Evolutionary conservation across 1,140 invertebrate genomes (phyloP).

Genomic region (Drosophila mayri): DNA sequence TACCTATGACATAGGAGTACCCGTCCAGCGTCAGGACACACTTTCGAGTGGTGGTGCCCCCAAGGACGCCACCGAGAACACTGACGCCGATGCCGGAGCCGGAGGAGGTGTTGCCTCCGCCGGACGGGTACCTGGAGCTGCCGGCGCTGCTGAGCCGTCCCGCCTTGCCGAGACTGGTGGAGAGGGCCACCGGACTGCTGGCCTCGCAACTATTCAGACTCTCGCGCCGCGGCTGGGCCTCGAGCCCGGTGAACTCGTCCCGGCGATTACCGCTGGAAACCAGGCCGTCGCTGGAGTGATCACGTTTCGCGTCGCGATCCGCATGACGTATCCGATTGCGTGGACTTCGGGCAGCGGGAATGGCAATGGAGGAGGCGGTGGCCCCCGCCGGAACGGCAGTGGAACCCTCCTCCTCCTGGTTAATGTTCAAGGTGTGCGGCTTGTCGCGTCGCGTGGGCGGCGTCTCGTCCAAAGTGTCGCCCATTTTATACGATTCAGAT

Average conservation of each 20-base stretch:
- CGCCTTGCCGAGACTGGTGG: constrained; percentile 28
- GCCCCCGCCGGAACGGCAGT: constrained; percentile 1
- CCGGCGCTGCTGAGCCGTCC: constrained; percentile 24
- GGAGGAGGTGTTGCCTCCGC: constrained; percentile 57
- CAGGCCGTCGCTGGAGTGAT: constrained; percentile 73
- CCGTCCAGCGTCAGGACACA: constrained; percentile 92
- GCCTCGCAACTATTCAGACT: constrained; percentile 70
- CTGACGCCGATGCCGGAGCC: constrained; percentile 63
- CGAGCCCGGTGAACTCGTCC: constrained; percentile 68
- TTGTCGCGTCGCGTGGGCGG: constrained; percentile 74
- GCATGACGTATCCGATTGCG: constrained; percentile 46
- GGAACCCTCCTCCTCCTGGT: constrained; percentile 46
- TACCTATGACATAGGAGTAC: constrained; percentile 93
- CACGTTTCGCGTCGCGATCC: constrained; percentile 59
- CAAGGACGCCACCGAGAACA: constrained; percentile 36
- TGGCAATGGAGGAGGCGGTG: constrained; percentile 4
- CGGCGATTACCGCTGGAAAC: constrained; percentile 47
- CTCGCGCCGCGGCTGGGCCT: constrained; percentile 64
- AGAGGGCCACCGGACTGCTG: constrained; percentile 41
- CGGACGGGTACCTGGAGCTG: constrained; percentile 69
- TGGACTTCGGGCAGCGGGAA: constrained; percentile 38
- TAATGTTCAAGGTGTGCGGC: constrained; percentile 70
- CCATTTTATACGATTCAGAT: constrained; percentile 47
- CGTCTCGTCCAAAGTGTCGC: constrained; percentile 67
- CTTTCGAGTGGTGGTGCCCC: constrained; percentile 87